Evolutionary conservation across 1,140 invertebrate species (phyloP).

Genomic region (Matsumurasca onukii): DNA sequence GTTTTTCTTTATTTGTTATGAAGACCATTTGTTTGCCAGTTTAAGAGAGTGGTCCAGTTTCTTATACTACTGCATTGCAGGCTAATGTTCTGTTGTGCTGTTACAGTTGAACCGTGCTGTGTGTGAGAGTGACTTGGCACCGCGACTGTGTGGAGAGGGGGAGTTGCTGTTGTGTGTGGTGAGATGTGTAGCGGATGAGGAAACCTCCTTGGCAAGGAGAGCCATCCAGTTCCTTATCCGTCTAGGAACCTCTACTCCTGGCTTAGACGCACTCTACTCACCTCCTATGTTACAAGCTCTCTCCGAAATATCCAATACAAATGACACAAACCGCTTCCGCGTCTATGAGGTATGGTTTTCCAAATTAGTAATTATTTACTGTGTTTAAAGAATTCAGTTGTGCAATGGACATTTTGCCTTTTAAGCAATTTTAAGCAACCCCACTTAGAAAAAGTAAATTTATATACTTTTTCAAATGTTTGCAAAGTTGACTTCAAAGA

Average conservation of each 20-base stretch:
- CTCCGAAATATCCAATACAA: constrained; percentile 52
- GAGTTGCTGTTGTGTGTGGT: constrained; percentile 55
- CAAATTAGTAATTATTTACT: constrained; percentile 11
- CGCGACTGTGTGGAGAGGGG: constrained; percentile 52
- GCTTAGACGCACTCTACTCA: constrained; percentile 52
- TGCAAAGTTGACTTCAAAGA: no score
- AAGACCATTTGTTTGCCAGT: background rate
- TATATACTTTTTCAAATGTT: background rate
- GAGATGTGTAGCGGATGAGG: constrained; percentile 57
- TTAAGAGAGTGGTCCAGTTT: background rate
- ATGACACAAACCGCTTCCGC: constrained; percentile 58
- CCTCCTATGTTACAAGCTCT: constrained; percentile 53
- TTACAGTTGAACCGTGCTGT: constrained; percentile 33
- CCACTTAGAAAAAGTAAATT: background rate
- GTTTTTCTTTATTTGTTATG: background rate
- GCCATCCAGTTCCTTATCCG: constrained; percentile 58
- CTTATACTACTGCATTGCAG: background rate
- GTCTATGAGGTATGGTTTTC: constrained; percentile 58
- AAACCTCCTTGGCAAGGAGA: constrained; percentile 58
- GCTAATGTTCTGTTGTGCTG: background rate
- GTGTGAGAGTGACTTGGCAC: constrained; percentile 37
- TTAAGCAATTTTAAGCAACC: background rate
- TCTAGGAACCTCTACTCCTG: constrained; percentile 49
- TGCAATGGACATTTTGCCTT: constrained; percentile 4
- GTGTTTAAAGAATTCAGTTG: background rate